phyloP scores from a whole-genome alignment of 2,888 invertebrate species.

The Leptinotarsa juncta region DNA sequence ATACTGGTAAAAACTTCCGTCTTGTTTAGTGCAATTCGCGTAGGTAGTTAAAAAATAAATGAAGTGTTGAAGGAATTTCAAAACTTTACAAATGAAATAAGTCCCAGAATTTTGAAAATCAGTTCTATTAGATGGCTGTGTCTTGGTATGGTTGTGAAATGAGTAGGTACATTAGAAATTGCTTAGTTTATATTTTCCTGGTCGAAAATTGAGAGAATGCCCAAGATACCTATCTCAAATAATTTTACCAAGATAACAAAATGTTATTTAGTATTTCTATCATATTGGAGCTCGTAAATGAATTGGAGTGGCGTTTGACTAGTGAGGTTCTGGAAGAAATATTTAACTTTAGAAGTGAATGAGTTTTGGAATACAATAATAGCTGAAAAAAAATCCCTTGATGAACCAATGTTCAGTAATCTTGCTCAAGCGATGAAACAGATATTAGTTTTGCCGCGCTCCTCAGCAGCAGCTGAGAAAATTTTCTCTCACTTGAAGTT shows the following conservation, averaged over 20 bases:
- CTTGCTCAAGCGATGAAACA: neutral
- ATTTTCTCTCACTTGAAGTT: neutral
- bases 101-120: neutral
- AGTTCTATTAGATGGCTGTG: neutral
- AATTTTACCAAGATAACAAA: neutral
- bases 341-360: neutral
- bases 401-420: conserved; percentile 8
- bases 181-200: neutral
- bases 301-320: neutral
- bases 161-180: neutral
- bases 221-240: neutral
- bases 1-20: neutral
- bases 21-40: no score
- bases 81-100: neutral
- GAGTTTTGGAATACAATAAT: conserved; percentile 1
- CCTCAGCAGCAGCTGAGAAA: neutral
- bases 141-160: conserved; percentile 3
- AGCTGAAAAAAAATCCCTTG: neutral
- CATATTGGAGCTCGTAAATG: neutral
- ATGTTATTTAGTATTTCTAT: conserved; percentile 6
- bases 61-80: neutral
- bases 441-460: neutral
- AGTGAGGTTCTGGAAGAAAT: neutral
- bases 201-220: neutral
- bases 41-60: no score